Conservation (phyloP, 2,888 invertebrate species). For the Halocaridina rubra region DNA sequence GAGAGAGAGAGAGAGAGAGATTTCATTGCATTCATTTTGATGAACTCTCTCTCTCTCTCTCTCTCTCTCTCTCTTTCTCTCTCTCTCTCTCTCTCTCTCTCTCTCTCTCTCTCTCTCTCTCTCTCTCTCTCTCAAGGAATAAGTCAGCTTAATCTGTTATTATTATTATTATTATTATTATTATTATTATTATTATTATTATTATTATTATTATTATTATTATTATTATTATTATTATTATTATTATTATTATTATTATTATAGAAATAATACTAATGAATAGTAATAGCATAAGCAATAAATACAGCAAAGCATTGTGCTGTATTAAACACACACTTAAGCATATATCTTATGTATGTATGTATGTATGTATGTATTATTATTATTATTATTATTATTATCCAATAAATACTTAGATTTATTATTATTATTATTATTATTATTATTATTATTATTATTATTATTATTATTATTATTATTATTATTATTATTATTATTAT, state of each 20-base stretch:
- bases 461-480: too few species aligned
- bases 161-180: not conserved
- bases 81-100: constrained; percentile 8
- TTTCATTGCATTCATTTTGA: too few species aligned
- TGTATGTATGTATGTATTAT: not conserved
- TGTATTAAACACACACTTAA: too few species aligned
- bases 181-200: not conserved
- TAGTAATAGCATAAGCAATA: too few species aligned
- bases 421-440: too few species aligned
- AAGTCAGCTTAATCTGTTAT: not conserved
- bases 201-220: not conserved
- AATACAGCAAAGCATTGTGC: too few species aligned
- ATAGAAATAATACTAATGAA: too few species aligned
- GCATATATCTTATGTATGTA: not conserved
- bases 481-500: too few species aligned
- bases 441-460: too few species aligned
- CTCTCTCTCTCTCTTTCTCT: not conserved
- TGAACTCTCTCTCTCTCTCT: not conserved
- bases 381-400: too few species aligned
- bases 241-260: not conserved
- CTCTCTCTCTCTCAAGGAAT: not conserved
- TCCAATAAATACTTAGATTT: too few species aligned
- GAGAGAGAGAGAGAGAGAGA: not conserved
- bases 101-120: not conserved
- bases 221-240: not conserved